Base-by-base conservation (phyloP, 2,888 invertebrate species). In the Rhyacophila evoluta region DNA sequence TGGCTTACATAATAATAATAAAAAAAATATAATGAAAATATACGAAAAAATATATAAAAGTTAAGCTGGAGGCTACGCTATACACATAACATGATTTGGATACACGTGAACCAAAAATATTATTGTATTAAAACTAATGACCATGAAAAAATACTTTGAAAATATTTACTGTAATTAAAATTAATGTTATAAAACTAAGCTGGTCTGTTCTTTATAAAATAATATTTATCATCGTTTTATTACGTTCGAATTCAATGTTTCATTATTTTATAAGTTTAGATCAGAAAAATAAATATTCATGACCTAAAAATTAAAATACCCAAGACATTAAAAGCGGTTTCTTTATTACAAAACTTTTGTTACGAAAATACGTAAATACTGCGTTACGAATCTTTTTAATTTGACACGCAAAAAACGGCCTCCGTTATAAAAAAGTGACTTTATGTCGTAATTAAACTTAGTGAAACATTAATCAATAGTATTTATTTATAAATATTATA, bases 281-380 rank as follows among this genome's bases (percentile, higher is more conserved):
- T 55, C 19, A 0, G 19, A 8, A 55, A 55, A 25, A 55, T 55
- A 10, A 55, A 55, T 55, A 55, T 55, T 55, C 55, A 55, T 55
- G 25, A 55, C 19, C 10, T 8, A 39, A 19, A 55, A 25, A 25
- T 25, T 55, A 6, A 55, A 55, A 55, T 55, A 15, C 55, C 8
- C 55, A 55, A 15, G 55, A 55, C 25, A 55, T 55, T 10, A 15
- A 15, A 55, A 55, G 55, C 55, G 25, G 15, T 55, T 25, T 55
- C 55, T 55, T 55, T 55, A 55, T 55, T 55, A 19, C 55, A 10
- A 55, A 55, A 55, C 55, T 55, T 55, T 55, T 19, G 55, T 55
- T 8, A 55, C 5, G 55, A 55, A 55, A 55, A 4, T 19, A 19
- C 55, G n/a, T n/a, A n/a, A n/a, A 19, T 8, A 8, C 55, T 4